Conservation (phyloP, 2,113 vertebrate genomes). For the Emydura subglobosa region DNA sequence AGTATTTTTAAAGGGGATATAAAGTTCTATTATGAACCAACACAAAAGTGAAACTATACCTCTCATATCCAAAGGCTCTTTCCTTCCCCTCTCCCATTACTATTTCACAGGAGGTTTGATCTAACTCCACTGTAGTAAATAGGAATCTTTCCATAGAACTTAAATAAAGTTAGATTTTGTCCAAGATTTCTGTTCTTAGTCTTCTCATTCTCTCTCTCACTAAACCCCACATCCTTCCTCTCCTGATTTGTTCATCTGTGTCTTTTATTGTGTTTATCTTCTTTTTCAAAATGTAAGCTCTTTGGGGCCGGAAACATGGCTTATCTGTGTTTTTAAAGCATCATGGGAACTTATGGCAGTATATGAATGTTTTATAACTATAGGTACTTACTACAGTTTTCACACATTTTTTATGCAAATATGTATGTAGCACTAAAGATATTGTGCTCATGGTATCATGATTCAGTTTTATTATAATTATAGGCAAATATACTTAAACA, state of each 20-base stretch:
- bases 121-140: fast-evolving
- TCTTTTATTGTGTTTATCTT: neutral
- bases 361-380: neutral
- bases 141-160: neutral
- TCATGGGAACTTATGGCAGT: neutral
- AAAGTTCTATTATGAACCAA: neutral
- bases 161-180: neutral
- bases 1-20: neutral
- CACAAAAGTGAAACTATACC: neutral
- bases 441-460: neutral
- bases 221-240: neutral
- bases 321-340: neutral
- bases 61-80: neutral
- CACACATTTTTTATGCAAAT: neutral
- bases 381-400: neutral
- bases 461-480: neutral
- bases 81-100: neutral
- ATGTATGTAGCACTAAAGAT: neutral
- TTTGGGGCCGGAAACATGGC: neutral
- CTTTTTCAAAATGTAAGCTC: neutral
- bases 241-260: neutral
- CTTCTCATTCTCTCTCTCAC: neutral
- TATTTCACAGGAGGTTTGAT: neutral
- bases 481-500: neutral
- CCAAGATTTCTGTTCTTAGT: neutral